These are phyloP conservation scores for Meles meles DNA, from an alignment of 2,113 vertebrate species.

Conservation along the genomic window DNA sequence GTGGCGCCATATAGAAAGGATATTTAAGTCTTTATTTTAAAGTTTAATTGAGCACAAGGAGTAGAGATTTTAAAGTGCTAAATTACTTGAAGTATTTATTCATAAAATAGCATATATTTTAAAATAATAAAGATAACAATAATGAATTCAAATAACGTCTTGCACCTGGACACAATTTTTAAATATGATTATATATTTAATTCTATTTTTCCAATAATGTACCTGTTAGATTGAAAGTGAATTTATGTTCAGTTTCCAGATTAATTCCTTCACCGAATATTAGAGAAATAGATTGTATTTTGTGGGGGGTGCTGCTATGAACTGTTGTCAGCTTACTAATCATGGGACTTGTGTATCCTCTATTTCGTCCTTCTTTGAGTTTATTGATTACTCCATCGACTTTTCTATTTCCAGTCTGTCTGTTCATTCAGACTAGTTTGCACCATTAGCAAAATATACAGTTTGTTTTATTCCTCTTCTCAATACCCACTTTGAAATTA, in stretches of 20 bases:
- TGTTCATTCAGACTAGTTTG: conserved; percentile 62
- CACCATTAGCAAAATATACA: conserved; percentile 47
- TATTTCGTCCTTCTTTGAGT: conserved; percentile 60
- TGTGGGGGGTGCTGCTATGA: conserved; percentile 42
- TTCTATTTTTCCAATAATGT: not conserved
- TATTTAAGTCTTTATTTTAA: not conserved
- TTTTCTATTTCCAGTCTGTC: conserved; percentile 61
- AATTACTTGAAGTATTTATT: not conserved
- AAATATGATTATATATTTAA: not conserved
- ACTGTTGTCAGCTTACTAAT: conserved; percentile 62
- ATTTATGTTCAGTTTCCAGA: not conserved
- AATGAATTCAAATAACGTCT: not conserved
- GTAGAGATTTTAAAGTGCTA: not conserved
- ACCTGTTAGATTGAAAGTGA: not conserved
- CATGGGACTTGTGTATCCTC: not conserved
- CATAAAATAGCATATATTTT: not conserved
- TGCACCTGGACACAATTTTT: not conserved
- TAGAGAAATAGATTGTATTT: conserved; percentile 28
- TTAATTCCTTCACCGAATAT: conserved; percentile 33
- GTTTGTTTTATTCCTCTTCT: conserved; percentile 49
- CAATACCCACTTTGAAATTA: conserved; percentile 27
- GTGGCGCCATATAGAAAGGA: not conserved
- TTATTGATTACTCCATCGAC: conserved; percentile 66
- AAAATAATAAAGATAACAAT: not conserved
- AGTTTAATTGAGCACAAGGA: not conserved